Conservation (phyloP, 2,113 vertebrate species). For the Lasiurus cinereus region DNA sequence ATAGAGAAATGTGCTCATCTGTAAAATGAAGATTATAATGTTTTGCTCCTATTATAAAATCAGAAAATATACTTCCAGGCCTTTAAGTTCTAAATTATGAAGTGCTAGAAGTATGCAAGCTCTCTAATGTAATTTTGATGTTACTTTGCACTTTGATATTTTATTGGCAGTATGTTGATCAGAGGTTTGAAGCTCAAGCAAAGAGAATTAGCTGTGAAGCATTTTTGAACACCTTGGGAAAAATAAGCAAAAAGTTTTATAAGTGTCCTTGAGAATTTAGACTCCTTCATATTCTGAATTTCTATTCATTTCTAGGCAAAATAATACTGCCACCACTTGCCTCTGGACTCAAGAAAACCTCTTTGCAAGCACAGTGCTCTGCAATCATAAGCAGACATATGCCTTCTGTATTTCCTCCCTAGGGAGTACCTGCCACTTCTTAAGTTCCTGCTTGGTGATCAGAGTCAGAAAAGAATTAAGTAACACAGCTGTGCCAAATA, state of each 20-base stretch:
- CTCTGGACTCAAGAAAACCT: conserved; percentile 2
- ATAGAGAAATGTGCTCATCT: conserved; percentile 25
- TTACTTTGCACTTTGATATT: conserved; percentile 33
- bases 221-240: background rate
- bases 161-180: conserved; percentile 21
- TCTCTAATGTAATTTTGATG: conserved; percentile 41
- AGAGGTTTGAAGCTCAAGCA: background rate
- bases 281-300: conserved; percentile 19
- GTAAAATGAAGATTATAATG: conserved; percentile 45
- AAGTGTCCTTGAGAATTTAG: background rate
- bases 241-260: background rate
- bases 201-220: background rate
- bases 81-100: conserved; percentile 41
- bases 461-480: conserved; percentile 61
- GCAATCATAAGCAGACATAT: background rate
- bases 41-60: conserved; percentile 6
- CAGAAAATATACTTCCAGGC: conserved; percentile 35
- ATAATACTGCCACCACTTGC: background rate
- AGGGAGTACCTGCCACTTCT: conserved; percentile 27
- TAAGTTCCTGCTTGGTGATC: conserved; percentile 30
- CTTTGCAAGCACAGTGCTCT: background rate
- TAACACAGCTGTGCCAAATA: conserved; percentile 45
- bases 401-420: background rate
- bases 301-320: conserved; percentile 13
- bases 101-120: background rate